Percentiles rank a stretch among this genome's conserved stretches.
Evolutionary conservation across 92 coral and sea anemone species (phyloP).

Genomic region (Paragorgia papillata): DNA sequence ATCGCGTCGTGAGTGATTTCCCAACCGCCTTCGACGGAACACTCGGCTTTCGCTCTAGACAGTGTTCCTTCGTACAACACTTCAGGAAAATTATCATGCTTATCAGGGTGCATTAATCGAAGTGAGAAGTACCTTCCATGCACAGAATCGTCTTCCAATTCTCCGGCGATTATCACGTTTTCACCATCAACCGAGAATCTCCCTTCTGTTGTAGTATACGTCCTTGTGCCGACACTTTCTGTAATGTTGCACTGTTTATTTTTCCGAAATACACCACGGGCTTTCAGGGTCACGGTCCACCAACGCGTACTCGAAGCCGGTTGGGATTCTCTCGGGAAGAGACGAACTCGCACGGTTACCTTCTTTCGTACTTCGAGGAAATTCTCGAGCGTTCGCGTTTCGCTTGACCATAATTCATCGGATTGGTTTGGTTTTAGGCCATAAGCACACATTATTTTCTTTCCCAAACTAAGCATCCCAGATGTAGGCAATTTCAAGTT

Average conservation of each 20-base stretch:
- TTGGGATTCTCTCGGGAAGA: conserved; percentile 41
- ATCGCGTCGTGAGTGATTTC: conserved; percentile 38
- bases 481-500: not conserved
- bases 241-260: conserved; percentile 26
- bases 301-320: conserved; percentile 38
- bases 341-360: conserved; percentile 18
- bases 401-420: not conserved
- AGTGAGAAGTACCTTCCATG: conserved; percentile 21
- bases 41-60: not conserved
- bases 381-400: not conserved
- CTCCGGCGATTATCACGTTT: conserved; percentile 14
- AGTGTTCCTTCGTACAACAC: conserved; percentile 35
- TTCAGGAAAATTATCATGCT: not conserved
- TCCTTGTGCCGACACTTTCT: conserved; percentile 36
- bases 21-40: conserved; percentile 3
- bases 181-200: conserved; percentile 27
- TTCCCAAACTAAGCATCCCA: not conserved
- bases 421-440: conserved; percentile 37
- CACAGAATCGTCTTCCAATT: conserved; percentile 24
- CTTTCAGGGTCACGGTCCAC: conserved; percentile 35
- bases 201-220: conserved; percentile 14
- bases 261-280: conserved; percentile 18
- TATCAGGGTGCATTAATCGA: conserved; percentile 11
- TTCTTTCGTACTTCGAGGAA: conserved; percentile 10
- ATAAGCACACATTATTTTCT: conserved; percentile 31